Evolutionary conservation across 1,140 invertebrate genomes (phyloP).

Genomic region (Brachionus rotundiformis): DNA sequence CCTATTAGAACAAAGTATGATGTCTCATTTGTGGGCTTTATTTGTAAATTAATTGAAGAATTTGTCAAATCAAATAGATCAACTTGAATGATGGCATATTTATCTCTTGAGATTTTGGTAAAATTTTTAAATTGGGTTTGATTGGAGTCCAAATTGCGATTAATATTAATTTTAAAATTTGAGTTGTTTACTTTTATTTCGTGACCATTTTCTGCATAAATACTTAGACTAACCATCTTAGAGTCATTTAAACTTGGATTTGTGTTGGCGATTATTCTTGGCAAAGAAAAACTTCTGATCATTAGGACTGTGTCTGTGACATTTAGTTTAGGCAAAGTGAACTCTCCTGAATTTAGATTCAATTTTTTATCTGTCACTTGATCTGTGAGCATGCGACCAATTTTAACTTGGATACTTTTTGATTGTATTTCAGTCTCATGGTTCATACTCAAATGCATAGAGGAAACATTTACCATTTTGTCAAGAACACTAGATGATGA

Average conservation of each 20-base stretch:
- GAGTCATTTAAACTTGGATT: background rate
- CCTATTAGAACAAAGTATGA: background rate
- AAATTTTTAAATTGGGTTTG: background rate
- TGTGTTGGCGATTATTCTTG: background rate
- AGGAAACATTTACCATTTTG: background rate
- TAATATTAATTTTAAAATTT: background rate
- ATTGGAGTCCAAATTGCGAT: background rate
- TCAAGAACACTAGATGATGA: background rate
- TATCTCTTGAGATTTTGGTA: background rate
- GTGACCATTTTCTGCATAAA: background rate
- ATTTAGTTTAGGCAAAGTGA: background rate
- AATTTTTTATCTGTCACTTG: background rate
- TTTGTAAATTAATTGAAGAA: background rate
- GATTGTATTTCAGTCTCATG: slow-evolving; percentile 1
- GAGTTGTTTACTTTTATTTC: background rate
- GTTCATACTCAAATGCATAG: background rate
- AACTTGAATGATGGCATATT: too few relatives aligned
- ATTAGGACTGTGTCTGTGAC: background rate
- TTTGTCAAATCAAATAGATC: too few relatives aligned
- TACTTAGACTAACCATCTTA: background rate
- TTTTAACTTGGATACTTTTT: background rate
- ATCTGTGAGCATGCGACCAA: background rate
- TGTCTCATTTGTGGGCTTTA: background rate
- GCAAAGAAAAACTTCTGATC: background rate
- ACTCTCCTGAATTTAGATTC: background rate